Base-by-base conservation (phyloP, 2,797 vertebrate genomes). In the Malacoraja senta region DNA sequence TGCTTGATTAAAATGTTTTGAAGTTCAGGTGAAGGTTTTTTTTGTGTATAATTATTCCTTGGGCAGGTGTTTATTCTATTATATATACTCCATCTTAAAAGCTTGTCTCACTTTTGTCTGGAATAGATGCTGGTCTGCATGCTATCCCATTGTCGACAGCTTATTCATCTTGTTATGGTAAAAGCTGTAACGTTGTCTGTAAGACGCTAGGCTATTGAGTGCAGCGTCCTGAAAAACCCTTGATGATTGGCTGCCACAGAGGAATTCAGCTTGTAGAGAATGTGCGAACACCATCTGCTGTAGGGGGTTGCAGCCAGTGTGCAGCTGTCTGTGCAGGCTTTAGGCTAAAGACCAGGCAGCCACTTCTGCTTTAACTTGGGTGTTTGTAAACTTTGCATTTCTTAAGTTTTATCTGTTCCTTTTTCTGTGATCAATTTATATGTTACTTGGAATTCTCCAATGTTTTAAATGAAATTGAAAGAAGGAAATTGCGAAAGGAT, bases 211-310 rank as follows among this genome's bases (percentile, higher is more conserved):
- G 93, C 79, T 91, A 93, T 93, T 86, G 68, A 80, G 58, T 86
- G 53, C 93, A 32, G 91, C 86, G 63, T 93, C 93, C 93, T 95
- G 95, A 94, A 96, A 95, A 94, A 94, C 94, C 93, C 83, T 44
- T 91, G 95, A 94, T 86, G 95, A 97, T 97, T 97, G 97, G 97
- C 77, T 93, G 95, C 94, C 94, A 95, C 95, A 95, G 95, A 97
- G 97, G 97, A 97, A 97, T 98, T 98, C 95, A 94, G 96, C 96
- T 97, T 29, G 96, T 95, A 94, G 95, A 96, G 95, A 94, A 95
- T 95, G 94, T 96, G 94, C 94, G 97, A 97, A 91, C 96, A 96
- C 94, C 95, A 95, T 95, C 95, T 96, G 95, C 95, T 96, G 95
- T 91, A 94, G 81, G 93, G 95, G 95, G 95, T 94, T 94, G 96